Base-by-base conservation (phyloP, 2,888 invertebrate genomes). In the Chrysomela aeneicollis region DNA sequence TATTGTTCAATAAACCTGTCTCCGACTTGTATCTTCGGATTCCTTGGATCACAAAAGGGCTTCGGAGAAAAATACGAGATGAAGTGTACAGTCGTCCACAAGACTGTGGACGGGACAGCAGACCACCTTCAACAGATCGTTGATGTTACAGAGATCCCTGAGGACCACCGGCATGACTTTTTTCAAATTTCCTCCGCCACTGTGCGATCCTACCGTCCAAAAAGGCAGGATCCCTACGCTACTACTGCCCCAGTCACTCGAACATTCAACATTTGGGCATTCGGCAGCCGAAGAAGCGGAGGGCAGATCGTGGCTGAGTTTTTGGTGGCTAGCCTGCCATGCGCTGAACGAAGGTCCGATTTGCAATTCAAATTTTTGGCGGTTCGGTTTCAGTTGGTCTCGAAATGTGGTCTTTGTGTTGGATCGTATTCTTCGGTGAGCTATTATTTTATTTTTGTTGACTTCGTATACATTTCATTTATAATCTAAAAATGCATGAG, bases 131-230 rank as follows among this genome's bases (percentile, higher is more conserved):
- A n/a, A n/a, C n/a, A n/a, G n/a, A n/a, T n/a, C n/a, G n/a, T n/a
- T n/a, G n/a, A n/a, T n/a, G n/a, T n/a, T n/a, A n/a, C n/a, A n/a
- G n/a, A n/a, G n/a, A n/a, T n/a, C n/a, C n/a, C n/a, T n/a, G n/a
- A 52, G 30, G 22, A 30, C 22, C 9, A 17, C 10, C n/a, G 17
- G 42, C 2, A 4, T 9, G 12, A 15, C n/a, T 10, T 9, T 26
- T 26, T 26, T 26, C 4, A 6, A 6, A 26, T 6, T 42, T 42
- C 42, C 42, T n/a, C 2, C 42, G 42, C 42, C 42, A 42, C 42
- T 42, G 68, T 68, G 70, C 62, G 26, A n/a, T 37, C 54, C 63
- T 61, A 22, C 30, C 66, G 54, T 47, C 61, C 66, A 65, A 70
- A 67, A 59, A 61, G 60, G 53, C 63, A 53, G 18, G 22, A 47